Percentiles rank a stretch among this genome's conserved stretches.
These are phyloP conservation scores for Glossosoma conforme DNA, from an alignment of 1,140 invertebrate species.

Conservation along the genomic window DNA sequence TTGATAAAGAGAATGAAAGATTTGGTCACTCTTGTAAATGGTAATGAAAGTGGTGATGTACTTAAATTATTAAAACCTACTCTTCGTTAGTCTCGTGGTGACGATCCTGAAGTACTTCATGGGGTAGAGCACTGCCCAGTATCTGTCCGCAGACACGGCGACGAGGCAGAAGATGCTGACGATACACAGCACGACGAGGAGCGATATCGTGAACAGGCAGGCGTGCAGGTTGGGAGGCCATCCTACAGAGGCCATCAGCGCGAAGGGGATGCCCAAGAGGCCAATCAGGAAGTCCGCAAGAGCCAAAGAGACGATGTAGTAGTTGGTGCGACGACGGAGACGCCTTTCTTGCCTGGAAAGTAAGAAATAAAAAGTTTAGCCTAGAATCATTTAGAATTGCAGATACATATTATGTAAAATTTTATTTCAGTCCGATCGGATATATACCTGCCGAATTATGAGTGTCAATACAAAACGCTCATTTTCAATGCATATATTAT, in stretches of 20 bases:
- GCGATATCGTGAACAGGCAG: constrained; percentile 81
- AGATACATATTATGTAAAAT: too few species aligned
- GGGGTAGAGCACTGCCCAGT: constrained; percentile 87
- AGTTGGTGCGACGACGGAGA: constrained; percentile 77
- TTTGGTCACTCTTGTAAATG: too few species aligned
- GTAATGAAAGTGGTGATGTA: too few species aligned
- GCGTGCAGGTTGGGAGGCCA: constrained; percentile 68
- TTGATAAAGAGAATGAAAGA: too few species aligned
- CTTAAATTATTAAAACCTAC: too few species aligned
- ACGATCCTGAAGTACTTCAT: constrained; percentile 86
- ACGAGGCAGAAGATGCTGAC: constrained; percentile 89
- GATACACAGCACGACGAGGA: constrained; percentile 83
- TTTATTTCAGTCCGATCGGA: too few species aligned
- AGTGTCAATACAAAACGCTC: too few species aligned
- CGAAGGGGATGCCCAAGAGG: constrained; percentile 77
- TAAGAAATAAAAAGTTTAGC: too few species aligned
- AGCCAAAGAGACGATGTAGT: constrained; percentile 86
- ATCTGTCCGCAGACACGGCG: constrained; percentile 84
- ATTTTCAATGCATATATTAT: too few species aligned
- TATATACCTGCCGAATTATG: too few species aligned
- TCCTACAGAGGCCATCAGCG: constrained; percentile 62
- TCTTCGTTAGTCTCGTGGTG: constrained; percentile 73
- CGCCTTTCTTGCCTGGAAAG: constrained; percentile 67
- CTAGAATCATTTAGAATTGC: too few species aligned
- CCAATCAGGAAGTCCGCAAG: constrained; percentile 80